These are phyloP conservation scores for Epinotia ramella DNA, from an alignment of 2,888 invertebrate species.

Conservation along the genomic window DNA sequence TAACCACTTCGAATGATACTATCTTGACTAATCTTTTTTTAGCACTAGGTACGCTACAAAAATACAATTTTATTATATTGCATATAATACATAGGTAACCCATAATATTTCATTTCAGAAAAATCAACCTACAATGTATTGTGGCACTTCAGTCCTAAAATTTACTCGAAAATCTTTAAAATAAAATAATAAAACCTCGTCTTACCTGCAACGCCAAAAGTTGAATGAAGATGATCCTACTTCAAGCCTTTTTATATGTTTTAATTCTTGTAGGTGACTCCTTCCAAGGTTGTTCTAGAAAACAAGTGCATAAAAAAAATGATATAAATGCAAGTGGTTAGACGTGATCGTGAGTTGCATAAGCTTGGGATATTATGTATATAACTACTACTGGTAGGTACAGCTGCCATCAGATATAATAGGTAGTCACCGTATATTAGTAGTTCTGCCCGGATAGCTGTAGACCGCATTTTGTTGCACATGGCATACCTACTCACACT, in stretches of 20 bases:
- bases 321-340: slow-evolving; percentile 19
- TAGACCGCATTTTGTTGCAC: too few relatives aligned
- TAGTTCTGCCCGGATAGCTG: too few relatives aligned
- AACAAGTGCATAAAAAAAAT: slow-evolving; percentile 2
- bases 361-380: background rate
- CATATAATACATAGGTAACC: too few relatives aligned
- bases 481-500: too few relatives aligned
- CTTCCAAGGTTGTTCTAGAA: slow-evolving; percentile 17
- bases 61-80: too few relatives aligned
- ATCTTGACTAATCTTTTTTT: too few relatives aligned
- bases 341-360: slow-evolving; percentile 13
- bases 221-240: slow-evolving; percentile 1
- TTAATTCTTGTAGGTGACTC: slow-evolving; percentile 11
- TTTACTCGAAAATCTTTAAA: too few relatives aligned
- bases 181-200: background rate
- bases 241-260: slow-evolving; percentile 19
- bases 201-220: slow-evolving; percentile 21
- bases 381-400: background rate
- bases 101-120: background rate
- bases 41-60: too few relatives aligned
- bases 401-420: background rate
- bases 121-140: background rate
- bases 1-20: too few relatives aligned
- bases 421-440: too few relatives aligned
- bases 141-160: too few relatives aligned